Conservation (phyloP, 2,113 vertebrate genomes). For the Octodon degus region DNA sequence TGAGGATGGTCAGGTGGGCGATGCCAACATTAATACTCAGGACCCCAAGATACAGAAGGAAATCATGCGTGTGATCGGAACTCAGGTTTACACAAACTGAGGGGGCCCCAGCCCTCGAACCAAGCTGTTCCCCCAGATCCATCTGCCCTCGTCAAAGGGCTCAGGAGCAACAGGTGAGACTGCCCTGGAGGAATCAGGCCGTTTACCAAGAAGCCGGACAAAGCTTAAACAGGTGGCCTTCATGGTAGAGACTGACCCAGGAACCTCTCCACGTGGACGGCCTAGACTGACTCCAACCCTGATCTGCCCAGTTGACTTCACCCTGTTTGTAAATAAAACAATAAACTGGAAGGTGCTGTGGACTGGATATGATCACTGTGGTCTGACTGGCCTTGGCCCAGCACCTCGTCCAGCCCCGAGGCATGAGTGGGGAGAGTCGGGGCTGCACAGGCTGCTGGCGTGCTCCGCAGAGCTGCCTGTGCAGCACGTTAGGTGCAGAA, state of each 20-base stretch:
- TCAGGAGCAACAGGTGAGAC: slow-evolving; percentile 69
- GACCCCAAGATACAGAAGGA: slow-evolving; percentile 99
- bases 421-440: not conserved
- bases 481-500: not conserved
- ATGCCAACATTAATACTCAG: slow-evolving; percentile 99
- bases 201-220: slow-evolving; percentile 53
- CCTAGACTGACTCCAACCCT: slow-evolving; percentile 41
- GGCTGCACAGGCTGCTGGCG: not conserved
- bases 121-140: slow-evolving; percentile 53
- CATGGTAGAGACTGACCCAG: slow-evolving; percentile 63
- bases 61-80: slow-evolving; percentile 99
- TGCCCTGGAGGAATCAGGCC: slow-evolving; percentile 71
- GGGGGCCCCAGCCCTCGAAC: slow-evolving; percentile 76
- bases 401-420: not conserved
- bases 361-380: slow-evolving; percentile 79
- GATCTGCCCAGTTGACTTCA: slow-evolving; percentile 52
- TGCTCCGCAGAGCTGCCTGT: not conserved
- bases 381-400: slow-evolving; percentile 65
- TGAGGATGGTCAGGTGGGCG: slow-evolving; percentile 98
- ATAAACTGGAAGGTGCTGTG: slow-evolving; percentile 80
- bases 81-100: slow-evolving; percentile 99
- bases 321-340: slow-evolving; percentile 82
- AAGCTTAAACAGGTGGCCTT: slow-evolving; percentile 52
- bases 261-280: slow-evolving; percentile 70
- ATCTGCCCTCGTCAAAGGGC: slow-evolving; percentile 61